phyloP scores from a whole-genome alignment of 2,888 invertebrate genomes.

The Hypomecis punctinalis region DNA sequence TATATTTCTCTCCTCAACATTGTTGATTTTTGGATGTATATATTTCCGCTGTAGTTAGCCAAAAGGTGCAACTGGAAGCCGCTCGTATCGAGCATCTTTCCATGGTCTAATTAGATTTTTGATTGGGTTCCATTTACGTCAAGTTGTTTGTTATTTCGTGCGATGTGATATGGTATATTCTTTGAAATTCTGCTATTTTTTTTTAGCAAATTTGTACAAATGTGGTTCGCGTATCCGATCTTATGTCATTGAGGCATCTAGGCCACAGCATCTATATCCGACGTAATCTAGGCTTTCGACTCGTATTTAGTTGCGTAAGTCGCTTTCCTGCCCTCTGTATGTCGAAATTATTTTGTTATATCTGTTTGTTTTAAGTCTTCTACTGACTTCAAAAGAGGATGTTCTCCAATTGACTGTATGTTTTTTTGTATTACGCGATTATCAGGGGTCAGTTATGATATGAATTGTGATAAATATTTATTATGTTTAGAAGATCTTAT shows the following conservation, averaged over 20 bases:
- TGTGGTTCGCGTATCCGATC: slow-evolving; percentile 4
- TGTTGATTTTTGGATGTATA: no score
- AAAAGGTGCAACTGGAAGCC: no score
- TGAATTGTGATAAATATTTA: no score
- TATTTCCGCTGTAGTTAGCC: no score
- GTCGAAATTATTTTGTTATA: slow-evolving; percentile 14
- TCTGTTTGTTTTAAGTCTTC: slow-evolving; percentile 14
- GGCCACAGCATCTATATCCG: slow-evolving; percentile 40
- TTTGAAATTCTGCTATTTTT: background rate
- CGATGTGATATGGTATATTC: background rate
- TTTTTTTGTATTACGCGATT: no score
- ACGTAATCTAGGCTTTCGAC: slow-evolving; percentile 46
- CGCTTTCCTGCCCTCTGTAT: slow-evolving; percentile 16
- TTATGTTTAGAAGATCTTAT: no score
- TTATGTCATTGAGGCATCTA: slow-evolving; percentile 29
- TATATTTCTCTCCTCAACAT: slow-evolving; percentile 2
- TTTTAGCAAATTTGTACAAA: background rate
- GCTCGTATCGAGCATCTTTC: no score
- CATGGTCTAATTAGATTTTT: no score
- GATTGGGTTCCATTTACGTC: no score
- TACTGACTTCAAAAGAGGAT: background rate
- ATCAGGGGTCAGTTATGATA: no score
- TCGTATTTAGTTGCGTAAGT: slow-evolving; percentile 34
- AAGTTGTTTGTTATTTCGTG: no score
- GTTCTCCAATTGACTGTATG: no score